Evolutionary conservation across 2,113 vertebrate genomes (phyloP), one percentile per base, ranked within the genome.

Genomic region (Notarius lentiginosus): DNA sequence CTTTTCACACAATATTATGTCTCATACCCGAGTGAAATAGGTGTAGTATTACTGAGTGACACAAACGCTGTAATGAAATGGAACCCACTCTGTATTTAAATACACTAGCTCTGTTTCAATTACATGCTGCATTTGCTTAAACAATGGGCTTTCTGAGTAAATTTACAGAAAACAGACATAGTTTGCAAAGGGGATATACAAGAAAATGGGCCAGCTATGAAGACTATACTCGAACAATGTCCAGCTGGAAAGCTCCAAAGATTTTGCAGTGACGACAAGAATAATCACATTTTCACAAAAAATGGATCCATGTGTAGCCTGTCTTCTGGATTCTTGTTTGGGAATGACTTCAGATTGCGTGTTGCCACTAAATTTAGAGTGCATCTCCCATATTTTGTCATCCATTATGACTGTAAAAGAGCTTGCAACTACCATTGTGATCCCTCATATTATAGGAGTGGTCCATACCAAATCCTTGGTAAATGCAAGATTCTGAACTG

Each of bases 281-380:
- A 86, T 90, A 92, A 92, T 93, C 90, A 92, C 85, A 89, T 91
- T 84, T 90, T 87, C 83, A 90, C 73, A 75, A 73, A 91, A 92
- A 90, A 89, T n/a, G 79, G 30, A 56, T 60, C 12, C 91, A 92
- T 92, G 86, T 91, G 89, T 87, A 83, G 47, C 81, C 12, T 49
- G 89, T 89, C 90, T 82, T 24, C 88, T 93, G 92, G 92, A 92
- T 91, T 83, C 87, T 80, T 85, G 90, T 91, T 91, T 85, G 60
- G 63, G 88, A 91, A 94, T 94, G 89, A 95, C 91, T 89, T 93
- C 89, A 93, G 91, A 90, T 92, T 88, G 89, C 89, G 88, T 94
- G 93, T 92, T 90, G 85, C 63, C 87, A 79, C 88, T 88, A 86
- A 88, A 86, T 89, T 87, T 84, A 89, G 83, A 65, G 65, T 63